Percentiles rank a stretch among this genome's conserved stretches.
Evolutionary conservation across 2,888 invertebrate genomes (phyloP).

Genomic region (Ceraclea dissimilis): DNA sequence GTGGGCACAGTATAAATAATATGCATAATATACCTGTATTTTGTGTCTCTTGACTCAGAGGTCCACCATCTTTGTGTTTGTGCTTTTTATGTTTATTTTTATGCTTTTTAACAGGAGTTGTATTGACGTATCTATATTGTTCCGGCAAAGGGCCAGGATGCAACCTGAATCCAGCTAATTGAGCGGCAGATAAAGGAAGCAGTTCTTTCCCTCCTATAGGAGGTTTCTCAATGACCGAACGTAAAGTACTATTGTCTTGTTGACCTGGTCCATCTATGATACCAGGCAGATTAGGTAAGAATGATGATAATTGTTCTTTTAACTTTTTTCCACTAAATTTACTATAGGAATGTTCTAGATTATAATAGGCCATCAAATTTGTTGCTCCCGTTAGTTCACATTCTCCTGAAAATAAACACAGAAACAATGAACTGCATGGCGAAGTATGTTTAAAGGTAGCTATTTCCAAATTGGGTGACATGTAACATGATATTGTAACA

Average conservation of each 20-base stretch:
- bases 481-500: too few relatives aligned
- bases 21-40: slow-evolving; percentile 55
- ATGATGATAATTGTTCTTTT: slow-evolving; percentile 90
- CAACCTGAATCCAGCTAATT: slow-evolving; percentile 86
- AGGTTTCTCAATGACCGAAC: slow-evolving; percentile 92
- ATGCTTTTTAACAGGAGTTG: slow-evolving; percentile 86
- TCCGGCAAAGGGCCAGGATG: slow-evolving; percentile 96
- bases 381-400: slow-evolving; percentile 92
- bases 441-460: too few relatives aligned
- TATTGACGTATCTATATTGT: slow-evolving; percentile 88
- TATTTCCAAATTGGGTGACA: too few relatives aligned
- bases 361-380: slow-evolving; percentile 95
- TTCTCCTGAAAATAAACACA: slow-evolving; percentile 56
- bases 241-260: slow-evolving; percentile 77
- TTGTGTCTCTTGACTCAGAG: slow-evolving; percentile 68
- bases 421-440: too few relatives aligned
- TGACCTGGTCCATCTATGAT: slow-evolving; percentile 91
- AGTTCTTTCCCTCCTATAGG: slow-evolving; percentile 89
- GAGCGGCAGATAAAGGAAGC: slow-evolving; percentile 75
- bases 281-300: slow-evolving; percentile 90
- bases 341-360: slow-evolving; percentile 93
- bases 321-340: slow-evolving; percentile 96
- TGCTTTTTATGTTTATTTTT: slow-evolving; percentile 95
- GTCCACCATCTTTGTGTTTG: slow-evolving; percentile 82
- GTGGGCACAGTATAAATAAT: too few relatives aligned